Base-by-base conservation (phyloP, 2,113 vertebrate species). In the Pteruthius melanotis region DNA sequence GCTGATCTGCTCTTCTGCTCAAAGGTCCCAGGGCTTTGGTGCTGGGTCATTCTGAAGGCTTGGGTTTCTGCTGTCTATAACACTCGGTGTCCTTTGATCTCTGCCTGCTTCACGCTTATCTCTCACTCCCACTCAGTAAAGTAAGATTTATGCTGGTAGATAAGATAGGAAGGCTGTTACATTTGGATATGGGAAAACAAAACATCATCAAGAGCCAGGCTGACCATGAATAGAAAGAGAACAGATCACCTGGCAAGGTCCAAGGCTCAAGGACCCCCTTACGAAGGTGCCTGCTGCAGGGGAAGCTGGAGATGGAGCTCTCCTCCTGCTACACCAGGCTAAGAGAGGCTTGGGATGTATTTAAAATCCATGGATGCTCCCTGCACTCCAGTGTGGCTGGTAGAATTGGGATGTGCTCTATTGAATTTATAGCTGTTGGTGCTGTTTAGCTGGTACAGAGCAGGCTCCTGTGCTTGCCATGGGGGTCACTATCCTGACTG, bases 391-490 rank as follows among this genome's bases (percentile, higher is more conserved):
- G 35, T 10, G 28, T 68, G 79, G 16, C 60, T 95, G 65, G 14
- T 18, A 20, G 27, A 78, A 28, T 0, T 60, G 45, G 45, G 54
- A 61, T 60, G 54, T 28, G 23, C 64, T 28, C 39, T 28, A 2
- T 0, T 45, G 33, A 23, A 24, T 69, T 45, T 9, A 7, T 1
- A 24, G 39, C 63, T 53, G 7, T 28, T 23, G 3, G 39, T 45
- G 63, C 45, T 69, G 33, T 7, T 44, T 3, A n/a, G 28, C 53
- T 61, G 72, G 33, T 40, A 6, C 66, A 21, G 56, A 31, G 27
- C 47, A 52, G 66, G 66, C 33, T 53, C 84, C 54, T n/a, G 47
- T 23, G 54, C 39, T 39, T n/a, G 47, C 39, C 72, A 33, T 39
- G 64, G 54, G 53, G 22, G 39, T 9, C 39, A 20, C 33, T 61